A percentile compares a stretch with the other conserved stretches of the same genome.
Conservation (phyloP, 1,140 invertebrate species). For the roundworm (Caenorhabditis elegans) region DNA sequence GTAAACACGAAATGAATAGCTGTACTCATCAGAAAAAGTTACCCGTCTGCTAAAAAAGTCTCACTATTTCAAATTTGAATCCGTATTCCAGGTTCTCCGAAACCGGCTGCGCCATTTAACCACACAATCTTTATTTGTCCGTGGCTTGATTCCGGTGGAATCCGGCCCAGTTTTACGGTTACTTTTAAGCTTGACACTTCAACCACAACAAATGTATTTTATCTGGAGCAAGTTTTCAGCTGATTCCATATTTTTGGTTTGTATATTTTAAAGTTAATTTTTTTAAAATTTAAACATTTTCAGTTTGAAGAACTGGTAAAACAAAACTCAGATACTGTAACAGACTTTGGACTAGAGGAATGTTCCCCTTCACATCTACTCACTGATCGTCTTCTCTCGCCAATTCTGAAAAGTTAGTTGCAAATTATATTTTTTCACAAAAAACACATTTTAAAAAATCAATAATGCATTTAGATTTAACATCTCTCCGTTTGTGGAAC, state of each 20-base stretch:
- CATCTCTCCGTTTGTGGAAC: neutral
- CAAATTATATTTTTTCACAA: neutral
- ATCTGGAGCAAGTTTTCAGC: slow-evolving; percentile 24
- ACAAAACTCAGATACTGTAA: neutral
- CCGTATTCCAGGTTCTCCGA: slow-evolving; percentile 20
- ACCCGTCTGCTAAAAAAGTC: too few relatives aligned
- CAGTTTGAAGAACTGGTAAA: slow-evolving; percentile 10
- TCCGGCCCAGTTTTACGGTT: neutral
- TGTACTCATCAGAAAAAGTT: too few relatives aligned
- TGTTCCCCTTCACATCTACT: slow-evolving; percentile 22
- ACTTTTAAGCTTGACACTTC: neutral
- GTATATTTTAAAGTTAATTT: neutral
- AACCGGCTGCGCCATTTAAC: slow-evolving; percentile 17
- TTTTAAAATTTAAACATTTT: neutral
- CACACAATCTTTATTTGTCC: neutral
- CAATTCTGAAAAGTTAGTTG: neutral
- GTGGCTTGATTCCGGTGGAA: slow-evolving; percentile 36
- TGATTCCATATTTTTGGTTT: slow-evolving; percentile 5
- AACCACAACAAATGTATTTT: slow-evolving; percentile 33
- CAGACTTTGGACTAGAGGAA: slow-evolving; percentile 22
- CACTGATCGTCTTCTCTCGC: neutral
- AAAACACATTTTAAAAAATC: neutral
- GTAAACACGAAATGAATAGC: too few relatives aligned
- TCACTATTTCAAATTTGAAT: too few relatives aligned
- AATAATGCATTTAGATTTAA: neutral